Conservation (phyloP, 1,140 invertebrate species). For the Matsumurasca onukii region DNA sequence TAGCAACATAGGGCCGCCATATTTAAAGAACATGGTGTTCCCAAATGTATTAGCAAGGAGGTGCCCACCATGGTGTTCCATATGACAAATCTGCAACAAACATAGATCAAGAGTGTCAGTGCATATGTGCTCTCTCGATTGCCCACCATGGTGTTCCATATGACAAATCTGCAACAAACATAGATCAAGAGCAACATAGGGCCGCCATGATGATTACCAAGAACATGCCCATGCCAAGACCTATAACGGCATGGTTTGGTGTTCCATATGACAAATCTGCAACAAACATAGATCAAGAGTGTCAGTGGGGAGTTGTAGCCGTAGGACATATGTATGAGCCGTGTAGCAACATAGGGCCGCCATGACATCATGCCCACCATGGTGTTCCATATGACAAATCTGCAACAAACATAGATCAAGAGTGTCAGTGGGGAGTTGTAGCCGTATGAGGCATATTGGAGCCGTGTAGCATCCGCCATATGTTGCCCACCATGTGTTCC, state of each 20-base stretch:
- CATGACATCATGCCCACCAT: conserved; percentile 92
- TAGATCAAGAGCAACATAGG: conserved; percentile 74
- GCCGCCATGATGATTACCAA: conserved; percentile 76
- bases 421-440: not conserved
- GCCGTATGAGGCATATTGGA: too few species aligned
- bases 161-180: conserved; percentile 64
- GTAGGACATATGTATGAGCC: too few species aligned
- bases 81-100: conserved; percentile 67
- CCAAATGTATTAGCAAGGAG: conserved; percentile 74
- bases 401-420: too few species aligned
- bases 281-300: conserved; percentile 30
- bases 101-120: too few species aligned
- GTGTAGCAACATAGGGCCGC: too few species aligned
- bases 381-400: conserved; percentile 90
- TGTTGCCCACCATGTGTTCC: conserved; percentile 96
- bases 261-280: conserved; percentile 86
- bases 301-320: not conserved
- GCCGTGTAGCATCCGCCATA: too few species aligned
- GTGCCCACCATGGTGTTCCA: conserved; percentile 96
- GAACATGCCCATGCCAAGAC: conserved; percentile 70
- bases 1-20: conserved; percentile 79
- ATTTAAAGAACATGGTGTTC: conserved; percentile 69
- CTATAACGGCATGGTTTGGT: conserved; percentile 93
- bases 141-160: conserved; percentile 95
- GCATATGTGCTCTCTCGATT: conserved; percentile 77